Base-by-base conservation (phyloP, 2,113 vertebrate genomes). In the Trematomus loennbergii region DNA sequence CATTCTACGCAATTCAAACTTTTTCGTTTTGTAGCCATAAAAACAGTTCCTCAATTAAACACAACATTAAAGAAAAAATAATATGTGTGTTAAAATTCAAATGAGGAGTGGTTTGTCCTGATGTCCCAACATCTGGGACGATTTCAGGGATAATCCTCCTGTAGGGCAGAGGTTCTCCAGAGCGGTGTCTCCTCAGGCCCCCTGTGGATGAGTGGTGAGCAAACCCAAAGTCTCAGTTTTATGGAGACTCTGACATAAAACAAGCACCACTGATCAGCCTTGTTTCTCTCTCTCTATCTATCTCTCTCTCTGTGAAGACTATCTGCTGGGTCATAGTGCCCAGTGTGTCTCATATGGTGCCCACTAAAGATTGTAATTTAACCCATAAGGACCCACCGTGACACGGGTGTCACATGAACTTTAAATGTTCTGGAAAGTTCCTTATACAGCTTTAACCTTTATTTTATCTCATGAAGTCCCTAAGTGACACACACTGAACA, bases 241-340 rank as follows among this genome's bases (percentile, higher is more conserved):
- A 91, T 93, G 93, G 77, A 86, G 64, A 85, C 60, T 83, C 80
- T 91, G 89, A 90, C 92, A 91, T 88, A 89, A 91, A 93, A 93
- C 91, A 90, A 88, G 84, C 64, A 64, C 78, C 82, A 88, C 64
- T 89, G 87, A 93, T 93, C 87, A 85, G 61, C 82, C 59, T 58
- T 33, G 63, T 45, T 64, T 48, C 53, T 63, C 16, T 25, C 20
- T 69, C 50, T 62, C 72, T 72, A 12, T 77, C 65, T 74, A 16
- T 52, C n/a, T 70, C 75, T 71, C 15, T 79, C 65, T 76, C 15
- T 55, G 49, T 85, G 72, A 69, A 71, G 78, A 77, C 57, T 78
- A 60, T 86, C 88, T 91, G 86, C 94, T 92, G 94, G 95, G 94
- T 95, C 95, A 91, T 95, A 95, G 93, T 88, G 94, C 93, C 90